Evolutionary conservation across 2,113 vertebrate species (phyloP), one percentile per base, ranked within the genome.

Genomic region (Larimichthys crocea): DNA sequence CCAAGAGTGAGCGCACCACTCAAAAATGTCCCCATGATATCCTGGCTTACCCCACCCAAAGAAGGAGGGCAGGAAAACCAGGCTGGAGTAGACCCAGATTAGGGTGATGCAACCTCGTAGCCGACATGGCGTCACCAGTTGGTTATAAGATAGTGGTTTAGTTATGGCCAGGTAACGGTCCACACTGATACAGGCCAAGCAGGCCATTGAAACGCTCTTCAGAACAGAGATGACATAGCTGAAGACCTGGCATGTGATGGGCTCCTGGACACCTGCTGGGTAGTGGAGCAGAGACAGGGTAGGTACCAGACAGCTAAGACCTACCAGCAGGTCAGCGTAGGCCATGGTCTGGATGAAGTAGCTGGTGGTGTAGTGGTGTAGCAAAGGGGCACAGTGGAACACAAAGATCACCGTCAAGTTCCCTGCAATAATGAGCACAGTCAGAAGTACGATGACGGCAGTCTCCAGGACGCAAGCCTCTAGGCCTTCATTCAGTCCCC

Each of bases 311-410:
- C 98, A 99, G 94, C 97, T 99, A 10, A 99, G 95, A 84, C 98
- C 98, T 66, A 99, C 98, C 88, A 99, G 95, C 64, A 99, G 94
- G 89, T 99, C 98, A 5, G 98, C 98, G 55, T 99, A 99, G 50
- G 98, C 98, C 98, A 99, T 99, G 24, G 98, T 99, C 95, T 99
- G 98, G 91, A 99, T 99, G 90, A 99, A 99, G 83, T 97, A 99
- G 94, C 97, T 99, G 83, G 98, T 99, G 79, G 97, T 99, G 81
- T 99, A 99, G 92, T 99, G 98, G 83, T 99, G 98, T 57, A 99
- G 92, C 31, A 99, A 94, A 0, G 98, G 98, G 69, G 98, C 98
- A 79, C 98, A 99, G 87, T 99, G 98, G 90, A 99, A 99, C 81
- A 99, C 98, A 84, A 99, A 98, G 85, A 99, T 98, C 83, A 99